Conservation (phyloP, 2,113 vertebrate species). For the Coturnix japonica region DNA sequence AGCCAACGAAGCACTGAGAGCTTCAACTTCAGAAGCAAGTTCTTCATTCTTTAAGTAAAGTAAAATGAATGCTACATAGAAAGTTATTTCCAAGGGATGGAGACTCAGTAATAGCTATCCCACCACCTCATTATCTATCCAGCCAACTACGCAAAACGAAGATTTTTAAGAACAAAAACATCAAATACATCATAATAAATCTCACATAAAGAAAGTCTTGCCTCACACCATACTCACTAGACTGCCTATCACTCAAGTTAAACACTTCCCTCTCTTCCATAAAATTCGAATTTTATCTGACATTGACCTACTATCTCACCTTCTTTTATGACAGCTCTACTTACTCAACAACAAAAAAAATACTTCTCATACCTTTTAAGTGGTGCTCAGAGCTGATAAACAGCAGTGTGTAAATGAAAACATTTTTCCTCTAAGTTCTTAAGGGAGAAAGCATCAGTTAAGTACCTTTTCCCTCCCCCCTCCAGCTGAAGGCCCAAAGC, state of each 20-base stretch:
- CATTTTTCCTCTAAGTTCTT: background rate
- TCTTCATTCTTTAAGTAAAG: constrained; percentile 83
- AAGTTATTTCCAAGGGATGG: constrained; percentile 13
- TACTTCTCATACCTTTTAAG: background rate
- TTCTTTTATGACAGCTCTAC: constrained; percentile 6
- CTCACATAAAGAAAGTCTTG: background rate
- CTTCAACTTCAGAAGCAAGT: constrained; percentile 87
- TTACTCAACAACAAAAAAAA: constrained; percentile 5
- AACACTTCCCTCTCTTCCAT: background rate
- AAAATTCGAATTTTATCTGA: background rate
- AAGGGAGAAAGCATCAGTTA: background rate
- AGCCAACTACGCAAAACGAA: constrained; percentile 1
- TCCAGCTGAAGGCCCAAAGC: background rate
- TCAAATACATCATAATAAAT: background rate
- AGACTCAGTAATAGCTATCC: background rate
- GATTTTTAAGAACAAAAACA: constrained; percentile 4
- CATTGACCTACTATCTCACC: background rate
- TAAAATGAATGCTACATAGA: background rate
- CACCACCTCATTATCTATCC: background rate
- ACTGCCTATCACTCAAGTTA: background rate
- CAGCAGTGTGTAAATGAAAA: background rate
- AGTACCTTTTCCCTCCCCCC: background rate
- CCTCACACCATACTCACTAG: background rate
- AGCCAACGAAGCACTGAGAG: constrained; percentile 81
- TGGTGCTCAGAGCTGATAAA: constrained; percentile 29